phyloP scores from a whole-genome alignment of 1,140 invertebrate species.

The Drosophila hydei region DNA sequence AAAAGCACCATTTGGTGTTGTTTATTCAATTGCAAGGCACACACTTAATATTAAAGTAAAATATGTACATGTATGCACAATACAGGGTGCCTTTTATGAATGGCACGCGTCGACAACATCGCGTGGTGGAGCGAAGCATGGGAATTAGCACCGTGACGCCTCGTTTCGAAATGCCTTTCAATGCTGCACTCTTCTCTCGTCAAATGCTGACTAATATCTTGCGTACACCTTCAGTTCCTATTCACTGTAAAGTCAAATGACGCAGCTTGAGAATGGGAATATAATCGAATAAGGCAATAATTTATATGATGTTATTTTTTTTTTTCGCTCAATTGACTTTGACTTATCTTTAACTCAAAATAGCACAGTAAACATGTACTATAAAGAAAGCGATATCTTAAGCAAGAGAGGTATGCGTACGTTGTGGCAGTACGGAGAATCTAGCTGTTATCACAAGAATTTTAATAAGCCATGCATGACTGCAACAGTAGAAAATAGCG shows the following conservation, averaged over 20 bases:
- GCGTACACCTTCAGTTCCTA: slow-evolving; percentile 9
- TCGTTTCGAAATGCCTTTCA: slow-evolving; percentile 52
- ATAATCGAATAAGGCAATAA: slow-evolving; percentile 21
- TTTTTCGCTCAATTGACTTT: slow-evolving; percentile 11
- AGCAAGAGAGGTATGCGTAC: slow-evolving; percentile 6
- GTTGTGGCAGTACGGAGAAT: not conserved
- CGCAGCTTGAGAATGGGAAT: slow-evolving; percentile 22
- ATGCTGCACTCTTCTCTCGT: not conserved
- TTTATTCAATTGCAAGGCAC: slow-evolving; percentile 63
- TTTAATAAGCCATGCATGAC: not conserved
- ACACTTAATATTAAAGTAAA: not conserved
- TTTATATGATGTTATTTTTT: not conserved
- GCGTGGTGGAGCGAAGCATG: slow-evolving; percentile 1
- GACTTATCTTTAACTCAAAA: slow-evolving; percentile 20
- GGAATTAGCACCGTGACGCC: slow-evolving; percentile 64
- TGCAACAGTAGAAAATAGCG: not conserved
- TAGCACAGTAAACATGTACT: slow-evolving; percentile 8
- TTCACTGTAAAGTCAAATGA: slow-evolving; percentile 8
- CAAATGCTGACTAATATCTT: slow-evolving; percentile 27
- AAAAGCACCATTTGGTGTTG: slow-evolving; percentile 47
- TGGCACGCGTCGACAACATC: slow-evolving; percentile 47
- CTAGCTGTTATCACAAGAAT: slow-evolving; percentile 2
- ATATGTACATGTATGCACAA: not conserved
- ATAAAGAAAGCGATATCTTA: slow-evolving; percentile 21
- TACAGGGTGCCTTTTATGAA: slow-evolving; percentile 59